Evolutionary conservation across 2,113 vertebrate species (phyloP).

Genomic region (Spheniscus mendiculus): DNA sequence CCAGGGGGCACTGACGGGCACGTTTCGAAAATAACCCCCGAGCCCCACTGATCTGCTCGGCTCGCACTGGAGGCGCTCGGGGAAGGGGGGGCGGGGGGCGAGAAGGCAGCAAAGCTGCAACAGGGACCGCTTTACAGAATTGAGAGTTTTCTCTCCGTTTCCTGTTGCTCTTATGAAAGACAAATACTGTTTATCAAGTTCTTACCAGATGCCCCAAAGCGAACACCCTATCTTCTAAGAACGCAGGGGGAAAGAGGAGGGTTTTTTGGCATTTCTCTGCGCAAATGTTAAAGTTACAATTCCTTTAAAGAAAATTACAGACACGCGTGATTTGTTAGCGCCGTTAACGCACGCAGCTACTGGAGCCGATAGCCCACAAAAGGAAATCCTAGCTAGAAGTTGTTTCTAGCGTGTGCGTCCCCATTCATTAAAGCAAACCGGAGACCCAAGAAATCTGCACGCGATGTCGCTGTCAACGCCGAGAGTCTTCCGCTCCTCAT

Average conservation of each 20-base stretch:
- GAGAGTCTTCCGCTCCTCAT: fast-evolving
- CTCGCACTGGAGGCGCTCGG: fast-evolving
- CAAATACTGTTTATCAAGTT: not conserved
- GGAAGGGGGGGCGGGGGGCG: fast-evolving
- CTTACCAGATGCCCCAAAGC: not conserved
- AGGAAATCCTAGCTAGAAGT: not conserved
- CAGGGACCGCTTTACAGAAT: fast-evolving
- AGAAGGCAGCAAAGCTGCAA: not conserved
- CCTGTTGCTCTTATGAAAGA: not conserved
- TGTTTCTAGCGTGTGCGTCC: not conserved
- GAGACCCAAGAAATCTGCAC: not conserved
- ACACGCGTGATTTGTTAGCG: not conserved
- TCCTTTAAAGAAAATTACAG: not conserved
- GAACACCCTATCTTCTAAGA: not conserved
- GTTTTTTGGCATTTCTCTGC: fast-evolving
- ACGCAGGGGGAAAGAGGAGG: fast-evolving
- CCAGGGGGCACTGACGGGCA: not conserved
- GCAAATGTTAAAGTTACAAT: not conserved
- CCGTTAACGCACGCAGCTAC: not conserved
- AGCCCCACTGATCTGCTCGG: not conserved
- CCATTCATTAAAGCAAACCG: not conserved
- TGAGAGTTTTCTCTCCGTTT: not conserved
- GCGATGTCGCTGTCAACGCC: not conserved
- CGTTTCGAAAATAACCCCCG: fast-evolving
- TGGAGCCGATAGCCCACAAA: not conserved